These are phyloP conservation scores for Oreotrochilus melanogaster DNA, from an alignment of 2,113 vertebrate species.

Conservation along the genomic window DNA sequence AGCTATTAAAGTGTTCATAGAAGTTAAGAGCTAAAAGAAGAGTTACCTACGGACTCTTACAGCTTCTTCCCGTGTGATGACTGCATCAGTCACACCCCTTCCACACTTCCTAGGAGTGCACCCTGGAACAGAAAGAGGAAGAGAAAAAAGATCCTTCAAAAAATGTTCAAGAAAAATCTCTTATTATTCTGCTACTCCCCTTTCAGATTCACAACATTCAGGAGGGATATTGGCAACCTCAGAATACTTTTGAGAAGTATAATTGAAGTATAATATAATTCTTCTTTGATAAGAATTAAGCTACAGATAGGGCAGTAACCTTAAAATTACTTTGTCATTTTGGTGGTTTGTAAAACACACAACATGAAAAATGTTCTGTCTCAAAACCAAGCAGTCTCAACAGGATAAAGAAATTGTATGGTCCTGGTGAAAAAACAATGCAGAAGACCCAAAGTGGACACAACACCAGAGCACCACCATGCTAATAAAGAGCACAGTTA, in stretches of 20 bases:
- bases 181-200: not conserved
- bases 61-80: slow-evolving; percentile 88
- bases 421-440: not conserved
- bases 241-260: not conserved
- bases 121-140: slow-evolving; percentile 72
- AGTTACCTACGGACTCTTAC: slow-evolving; percentile 79
- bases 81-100: slow-evolving; percentile 84
- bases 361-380: not conserved
- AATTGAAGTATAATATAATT: too few species aligned
- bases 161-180: not conserved
- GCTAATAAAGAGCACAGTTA: not conserved
- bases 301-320: too few species aligned
- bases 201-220: not conserved
- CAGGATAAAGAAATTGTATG: not conserved
- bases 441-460: accelerated
- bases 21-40: not conserved
- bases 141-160: not conserved
- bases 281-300: too few species aligned
- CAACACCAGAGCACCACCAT: not conserved
- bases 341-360: not conserved
- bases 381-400: not conserved
- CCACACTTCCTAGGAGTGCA: slow-evolving; percentile 94
- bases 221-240: not conserved
- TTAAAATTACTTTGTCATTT: not conserved
- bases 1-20: not conserved